Evolutionary conservation across 2,113 vertebrate species (phyloP).

Genomic region (Leucosticte australis): DNA sequence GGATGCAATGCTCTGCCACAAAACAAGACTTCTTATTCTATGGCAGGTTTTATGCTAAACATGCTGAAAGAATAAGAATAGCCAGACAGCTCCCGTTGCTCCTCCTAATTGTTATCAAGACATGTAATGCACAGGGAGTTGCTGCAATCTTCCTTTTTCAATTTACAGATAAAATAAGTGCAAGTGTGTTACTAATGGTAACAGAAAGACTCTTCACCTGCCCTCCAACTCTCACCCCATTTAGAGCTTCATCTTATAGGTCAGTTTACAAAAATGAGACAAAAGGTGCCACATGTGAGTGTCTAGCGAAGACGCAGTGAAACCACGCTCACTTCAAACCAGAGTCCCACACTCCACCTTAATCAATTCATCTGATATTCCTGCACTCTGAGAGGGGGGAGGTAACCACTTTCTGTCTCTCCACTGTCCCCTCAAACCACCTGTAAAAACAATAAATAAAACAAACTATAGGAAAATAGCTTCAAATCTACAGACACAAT

Average conservation of each 20-base stretch:
- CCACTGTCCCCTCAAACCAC: not conserved
- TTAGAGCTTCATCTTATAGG: not conserved
- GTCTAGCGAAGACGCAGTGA: not conserved
- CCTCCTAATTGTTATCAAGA: slow-evolving; percentile 8
- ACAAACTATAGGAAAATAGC: not conserved
- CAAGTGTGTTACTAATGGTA: slow-evolving; percentile 40
- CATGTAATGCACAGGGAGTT: not conserved
- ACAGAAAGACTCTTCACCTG: slow-evolving; percentile 47
- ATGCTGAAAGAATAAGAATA: not conserved
- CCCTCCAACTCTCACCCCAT: slow-evolving; percentile 41
- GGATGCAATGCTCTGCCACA: not conserved
- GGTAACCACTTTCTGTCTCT: not conserved
- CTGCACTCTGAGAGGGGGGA: not conserved
- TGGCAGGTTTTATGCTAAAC: not conserved
- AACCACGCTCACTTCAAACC: not conserved
- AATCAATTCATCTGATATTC: slow-evolving; percentile 17
- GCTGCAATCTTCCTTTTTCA: not conserved
- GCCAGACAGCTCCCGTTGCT: not conserved
- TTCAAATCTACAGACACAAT: not conserved
- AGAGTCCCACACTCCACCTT: not conserved
- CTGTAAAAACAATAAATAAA: not conserved
- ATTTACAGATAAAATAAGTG: slow-evolving; percentile 16
- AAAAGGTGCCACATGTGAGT: not conserved
- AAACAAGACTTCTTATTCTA: slow-evolving; percentile 12
- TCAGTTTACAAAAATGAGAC: slow-evolving; percentile 24